These are phyloP conservation scores for Lepisosteus osseus DNA, from an alignment of 2,113 vertebrate species.

Conservation along the genomic window DNA sequence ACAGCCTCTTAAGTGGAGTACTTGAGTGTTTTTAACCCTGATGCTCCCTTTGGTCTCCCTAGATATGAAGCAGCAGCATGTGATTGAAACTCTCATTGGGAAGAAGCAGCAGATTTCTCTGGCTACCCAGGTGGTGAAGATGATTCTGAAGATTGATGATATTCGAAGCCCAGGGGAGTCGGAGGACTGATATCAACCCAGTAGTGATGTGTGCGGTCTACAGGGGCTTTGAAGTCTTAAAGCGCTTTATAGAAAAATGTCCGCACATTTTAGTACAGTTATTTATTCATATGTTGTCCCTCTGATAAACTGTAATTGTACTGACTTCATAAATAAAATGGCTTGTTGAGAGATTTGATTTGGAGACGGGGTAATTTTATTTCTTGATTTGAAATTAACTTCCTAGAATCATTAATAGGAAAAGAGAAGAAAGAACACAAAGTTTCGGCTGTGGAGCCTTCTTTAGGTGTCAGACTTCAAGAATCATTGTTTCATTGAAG, in stretches of 20 bases:
- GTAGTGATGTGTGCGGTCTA: constrained; percentile 10
- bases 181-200: constrained; percentile 69
- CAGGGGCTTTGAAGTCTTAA: not conserved
- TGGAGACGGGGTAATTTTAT: too few species aligned
- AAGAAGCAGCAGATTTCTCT: constrained; percentile 96
- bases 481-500: too few species aligned
- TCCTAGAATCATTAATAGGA: too few species aligned
- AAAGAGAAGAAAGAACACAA: too few species aligned
- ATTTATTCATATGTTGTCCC: constrained; percentile 61
- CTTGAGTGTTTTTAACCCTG: not conserved
- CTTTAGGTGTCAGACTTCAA: too few species aligned
- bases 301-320: constrained; percentile 42
- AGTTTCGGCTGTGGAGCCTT: too few species aligned
- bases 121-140: constrained; percentile 93
- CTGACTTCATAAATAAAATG: constrained; percentile 59
- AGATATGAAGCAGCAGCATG: constrained; percentile 97
- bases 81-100: constrained; percentile 94
- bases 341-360: constrained; percentile 29
- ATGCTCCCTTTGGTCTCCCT: constrained; percentile 29
- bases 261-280: constrained; percentile 43
- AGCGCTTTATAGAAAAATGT: constrained; percentile 30
- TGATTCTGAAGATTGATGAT: constrained; percentile 98
- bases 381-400: too few species aligned
- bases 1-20: too few species aligned
- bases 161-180: constrained; percentile 87